phyloP scores from a whole-genome alignment of 1,140 invertebrate genomes.

The Drosophila sp. region DNA sequence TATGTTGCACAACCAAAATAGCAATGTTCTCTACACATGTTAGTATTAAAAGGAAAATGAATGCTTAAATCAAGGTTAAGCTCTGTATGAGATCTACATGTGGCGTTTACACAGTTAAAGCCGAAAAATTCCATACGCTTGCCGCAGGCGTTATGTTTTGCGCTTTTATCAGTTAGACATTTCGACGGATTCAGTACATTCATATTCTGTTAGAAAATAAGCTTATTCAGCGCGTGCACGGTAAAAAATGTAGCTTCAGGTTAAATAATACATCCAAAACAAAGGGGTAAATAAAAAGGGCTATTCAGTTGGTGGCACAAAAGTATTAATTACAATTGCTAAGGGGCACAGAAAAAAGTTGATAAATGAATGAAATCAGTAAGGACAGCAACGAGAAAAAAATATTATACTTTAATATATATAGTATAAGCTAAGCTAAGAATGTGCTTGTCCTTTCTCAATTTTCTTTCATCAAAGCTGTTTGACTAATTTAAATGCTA shows the following conservation, averaged over 20 bases:
- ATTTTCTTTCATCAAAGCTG: neutral
- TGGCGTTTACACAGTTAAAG: neutral
- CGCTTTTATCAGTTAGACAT: constrained; percentile 66
- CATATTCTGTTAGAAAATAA: constrained; percentile 57
- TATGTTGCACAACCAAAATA: neutral
- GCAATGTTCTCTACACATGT: too few species aligned
- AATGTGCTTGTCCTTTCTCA: neutral
- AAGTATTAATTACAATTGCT: constrained; percentile 41
- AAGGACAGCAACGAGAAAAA: neutral
- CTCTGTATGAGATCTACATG: constrained; percentile 36
- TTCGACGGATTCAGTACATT: constrained; percentile 42
- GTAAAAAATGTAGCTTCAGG: constrained; percentile 26
- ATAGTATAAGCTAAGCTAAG: neutral
- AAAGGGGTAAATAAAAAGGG: neutral
- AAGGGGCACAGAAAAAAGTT: constrained; percentile 24
- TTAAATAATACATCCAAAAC: neutral
- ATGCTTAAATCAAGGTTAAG: constrained; percentile 43
- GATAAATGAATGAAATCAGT: constrained; percentile 6
- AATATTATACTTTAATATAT: neutral
- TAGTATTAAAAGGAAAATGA: too few species aligned
- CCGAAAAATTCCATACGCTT: constrained; percentile 30
- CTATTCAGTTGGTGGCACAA: constrained; percentile 1
- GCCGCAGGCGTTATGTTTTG: constrained; percentile 63
- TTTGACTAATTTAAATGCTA: constrained; percentile 21
- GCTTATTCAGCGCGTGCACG: constrained; percentile 48